phyloP scores from a whole-genome alignment of 2,113 vertebrate species.

The Chloropsis cyanopogon region DNA sequence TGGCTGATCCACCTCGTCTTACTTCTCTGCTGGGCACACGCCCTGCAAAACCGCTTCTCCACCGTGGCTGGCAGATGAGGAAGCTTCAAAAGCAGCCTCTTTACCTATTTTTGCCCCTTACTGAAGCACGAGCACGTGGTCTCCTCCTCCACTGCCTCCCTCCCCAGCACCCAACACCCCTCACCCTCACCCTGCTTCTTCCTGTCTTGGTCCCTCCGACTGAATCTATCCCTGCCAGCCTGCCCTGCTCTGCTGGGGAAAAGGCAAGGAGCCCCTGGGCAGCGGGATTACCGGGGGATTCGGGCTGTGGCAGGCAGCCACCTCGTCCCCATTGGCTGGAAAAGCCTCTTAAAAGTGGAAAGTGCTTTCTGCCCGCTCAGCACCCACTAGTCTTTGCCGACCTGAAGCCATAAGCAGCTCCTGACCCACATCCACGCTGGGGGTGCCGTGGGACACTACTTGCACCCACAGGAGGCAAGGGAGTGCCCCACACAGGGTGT shows the following conservation, averaged over 20 bases:
- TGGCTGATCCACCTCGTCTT: fast-evolving
- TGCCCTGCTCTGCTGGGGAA: background rate
- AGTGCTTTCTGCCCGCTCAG: slow-evolving; percentile 57
- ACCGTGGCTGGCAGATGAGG: background rate
- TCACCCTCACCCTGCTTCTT: fast-evolving
- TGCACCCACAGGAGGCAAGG: background rate
- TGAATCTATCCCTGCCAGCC: background rate
- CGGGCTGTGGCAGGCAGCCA: slow-evolving; percentile 17
- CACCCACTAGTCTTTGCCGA: background rate
- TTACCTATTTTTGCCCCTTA: background rate
- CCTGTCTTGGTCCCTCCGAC: background rate
- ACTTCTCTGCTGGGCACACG: background rate
- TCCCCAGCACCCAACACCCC: background rate
- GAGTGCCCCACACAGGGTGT: background rate
- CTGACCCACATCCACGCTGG: slow-evolving; percentile 24
- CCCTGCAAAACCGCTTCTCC: background rate
- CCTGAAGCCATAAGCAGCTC: slow-evolving; percentile 46
- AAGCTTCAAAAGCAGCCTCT: background rate
- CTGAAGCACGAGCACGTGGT: fast-evolving
- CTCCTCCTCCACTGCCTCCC: background rate
- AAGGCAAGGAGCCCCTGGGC: background rate
- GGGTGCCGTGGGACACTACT: background rate
- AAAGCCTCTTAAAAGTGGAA: slow-evolving; percentile 69
- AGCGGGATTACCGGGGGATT: slow-evolving; percentile 45
- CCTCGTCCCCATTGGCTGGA: slow-evolving; percentile 56